phyloP scores from a whole-genome alignment of 1,140 invertebrate species.

The Gryllus bimaculatus region DNA sequence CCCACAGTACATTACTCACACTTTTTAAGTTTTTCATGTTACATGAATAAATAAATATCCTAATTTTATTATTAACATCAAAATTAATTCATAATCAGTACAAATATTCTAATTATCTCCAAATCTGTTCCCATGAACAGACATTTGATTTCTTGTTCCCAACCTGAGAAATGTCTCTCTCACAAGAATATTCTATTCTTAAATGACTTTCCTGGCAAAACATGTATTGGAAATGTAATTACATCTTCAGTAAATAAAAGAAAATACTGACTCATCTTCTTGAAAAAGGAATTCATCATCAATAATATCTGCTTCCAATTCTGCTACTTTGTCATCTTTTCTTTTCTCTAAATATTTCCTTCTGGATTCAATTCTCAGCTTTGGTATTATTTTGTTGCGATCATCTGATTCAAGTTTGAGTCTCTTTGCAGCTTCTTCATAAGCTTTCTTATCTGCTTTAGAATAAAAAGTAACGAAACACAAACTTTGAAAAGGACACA shows the following conservation, averaged over 20 bases:
- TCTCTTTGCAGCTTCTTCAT: conserved; percentile 86
- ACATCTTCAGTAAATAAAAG: neutral
- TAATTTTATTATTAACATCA: no score
- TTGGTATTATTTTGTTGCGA: conserved; percentile 75
- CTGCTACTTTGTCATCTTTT: conserved; percentile 92
- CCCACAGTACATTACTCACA: no score
- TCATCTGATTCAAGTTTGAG: conserved; percentile 80
- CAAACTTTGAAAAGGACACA: neutral
- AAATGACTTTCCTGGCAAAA: neutral
- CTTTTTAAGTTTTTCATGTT: no score
- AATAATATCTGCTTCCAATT: conserved; percentile 87
- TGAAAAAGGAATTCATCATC: conserved; percentile 96
- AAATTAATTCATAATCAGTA: no score
- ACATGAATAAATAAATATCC: no score
- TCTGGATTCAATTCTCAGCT: conserved; percentile 81
- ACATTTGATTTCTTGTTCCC: no score
- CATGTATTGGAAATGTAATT: neutral
- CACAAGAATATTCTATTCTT: neutral
- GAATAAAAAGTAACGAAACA: neutral
- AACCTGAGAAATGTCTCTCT: no score
- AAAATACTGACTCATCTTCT: conserved; percentile 60
- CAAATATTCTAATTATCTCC: no score
- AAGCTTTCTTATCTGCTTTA: conserved; percentile 60
- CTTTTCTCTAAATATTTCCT: conserved; percentile 91
- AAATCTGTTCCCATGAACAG: no score